Evolutionary conservation across 2,113 vertebrate species (phyloP), one percentile per base, ranked within the genome.

Genomic region (Labeo rohita): DNA sequence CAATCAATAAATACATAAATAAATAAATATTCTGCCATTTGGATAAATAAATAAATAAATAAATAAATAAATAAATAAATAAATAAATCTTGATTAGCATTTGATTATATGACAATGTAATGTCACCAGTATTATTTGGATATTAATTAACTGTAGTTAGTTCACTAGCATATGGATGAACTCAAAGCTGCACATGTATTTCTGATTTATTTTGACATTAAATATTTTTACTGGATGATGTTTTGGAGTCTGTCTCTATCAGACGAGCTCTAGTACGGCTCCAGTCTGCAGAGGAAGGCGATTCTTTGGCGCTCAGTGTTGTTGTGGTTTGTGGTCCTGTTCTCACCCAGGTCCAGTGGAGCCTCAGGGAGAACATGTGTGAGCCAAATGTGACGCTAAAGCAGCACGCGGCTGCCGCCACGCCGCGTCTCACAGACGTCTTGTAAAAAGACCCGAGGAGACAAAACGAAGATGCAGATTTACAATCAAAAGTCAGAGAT

Each of bases 311-410:
- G 75, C 23, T 74, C 74, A 56, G 43, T 87, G 80, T 90, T 86
- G 80, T 82, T 88, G 88, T 23, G 87, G 88, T 87, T 85, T 90
- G 88, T 68, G 84, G 87, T 83, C 65, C 77, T 87, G 90, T 87
- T 79, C 84, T 85, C 80, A 70, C 86, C 80, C 80, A 45, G 13
- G 74, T 43, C 73, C 23, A 54, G 72, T 3, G 6, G 70, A 70
- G 84, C 59, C 81, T 28, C 43, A 39, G 85, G 88, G 75, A 72
- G 70, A 85, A 91, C 90, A 90, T 84, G 85, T 91, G 90, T 43
- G 75, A 85, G 87, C 90, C 87, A 88, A 89, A 89, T 89, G 90
- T 89, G 85, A 49, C 74, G 78, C 56, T 50, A 80, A 65, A 86
- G 86, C 75, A 65, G 63, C 50, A 52, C 49, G 59, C 15, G 28